Evolutionary conservation across 1,140 invertebrate species (phyloP).

Genomic region (Anoplophora glabripennis): DNA sequence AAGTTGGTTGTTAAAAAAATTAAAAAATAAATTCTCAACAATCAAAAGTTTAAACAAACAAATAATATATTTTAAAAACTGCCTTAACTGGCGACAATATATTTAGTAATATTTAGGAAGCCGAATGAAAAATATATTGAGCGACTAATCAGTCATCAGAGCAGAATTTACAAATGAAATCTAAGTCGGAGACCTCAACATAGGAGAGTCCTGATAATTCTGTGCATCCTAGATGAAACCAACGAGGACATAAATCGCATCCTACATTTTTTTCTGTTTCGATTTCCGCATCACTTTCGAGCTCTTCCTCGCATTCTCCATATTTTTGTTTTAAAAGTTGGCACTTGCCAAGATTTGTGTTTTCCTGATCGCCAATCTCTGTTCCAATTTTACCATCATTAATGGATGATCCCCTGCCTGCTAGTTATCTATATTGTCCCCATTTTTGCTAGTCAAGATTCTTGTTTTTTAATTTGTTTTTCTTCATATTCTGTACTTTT

Average conservation of each 20-base stretch:
- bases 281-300: slow-evolving; percentile 10
- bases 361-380: neutral
- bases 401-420: neutral
- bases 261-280: slow-evolving; percentile 18
- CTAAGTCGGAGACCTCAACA: no score
- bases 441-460: neutral
- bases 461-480: neutral
- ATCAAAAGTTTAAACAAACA: no score
- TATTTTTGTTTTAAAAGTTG: no score
- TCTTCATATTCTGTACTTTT: neutral
- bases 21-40: no score
- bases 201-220: neutral
- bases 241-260: slow-evolving; percentile 18
- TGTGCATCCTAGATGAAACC: slow-evolving; percentile 23
- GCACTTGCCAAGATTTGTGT: no score
- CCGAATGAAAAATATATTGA: no score
- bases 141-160: no score
- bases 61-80: no score
- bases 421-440: neutral
- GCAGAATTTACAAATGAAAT: no score
- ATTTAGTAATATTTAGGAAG: no score
- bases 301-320: slow-evolving; percentile 8
- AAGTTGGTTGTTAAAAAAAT: no score
- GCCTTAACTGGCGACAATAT: no score
- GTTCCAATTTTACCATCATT: neutral